phyloP scores from a whole-genome alignment of 2,888 invertebrate genomes.

The Blera fallax region DNA sequence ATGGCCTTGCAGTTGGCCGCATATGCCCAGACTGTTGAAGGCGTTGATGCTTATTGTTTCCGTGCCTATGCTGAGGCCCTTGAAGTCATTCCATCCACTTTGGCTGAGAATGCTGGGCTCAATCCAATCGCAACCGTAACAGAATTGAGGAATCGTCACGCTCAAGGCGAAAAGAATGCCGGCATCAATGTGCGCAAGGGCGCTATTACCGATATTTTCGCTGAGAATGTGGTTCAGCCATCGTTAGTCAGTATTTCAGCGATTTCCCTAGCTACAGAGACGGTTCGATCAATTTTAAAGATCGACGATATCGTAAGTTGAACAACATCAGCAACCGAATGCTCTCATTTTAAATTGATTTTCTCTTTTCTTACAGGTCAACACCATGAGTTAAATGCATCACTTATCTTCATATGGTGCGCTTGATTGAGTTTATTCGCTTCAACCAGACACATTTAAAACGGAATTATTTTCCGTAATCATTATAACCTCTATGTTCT shows the following conservation, averaged over 20 bases:
- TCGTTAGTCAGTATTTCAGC: constrained; percentile 97
- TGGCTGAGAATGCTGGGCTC: constrained; percentile 94
- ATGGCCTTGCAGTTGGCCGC: constrained; percentile 92
- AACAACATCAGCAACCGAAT: no score
- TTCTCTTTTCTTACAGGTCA: constrained; percentile 75
- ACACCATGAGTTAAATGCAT: constrained; percentile 77
- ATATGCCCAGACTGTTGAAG: constrained; percentile 91
- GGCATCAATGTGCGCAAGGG: constrained; percentile 99
- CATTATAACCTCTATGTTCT: constrained; percentile 27
- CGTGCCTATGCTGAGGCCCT: constrained; percentile 97
- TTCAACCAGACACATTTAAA: constrained; percentile 21
- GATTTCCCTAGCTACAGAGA: constrained; percentile 96
- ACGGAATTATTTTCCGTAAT: constrained; percentile 19
- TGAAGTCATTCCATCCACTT: constrained; percentile 95
- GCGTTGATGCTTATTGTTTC: constrained; percentile 97
- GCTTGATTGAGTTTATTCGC: neutral
- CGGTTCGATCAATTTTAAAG: constrained; percentile 98
- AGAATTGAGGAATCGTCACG: constrained; percentile 96
- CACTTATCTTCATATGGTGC: constrained; percentile 15
- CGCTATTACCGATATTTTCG: constrained; percentile 96
- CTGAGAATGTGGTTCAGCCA: constrained; percentile 98
- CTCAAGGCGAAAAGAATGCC: constrained; percentile 91
- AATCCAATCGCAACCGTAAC: constrained; percentile 98
- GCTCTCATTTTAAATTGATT: neutral
- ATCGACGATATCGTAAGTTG: constrained; percentile 97